phyloP scores from a whole-genome alignment of 2,888 invertebrate species.

The Syritta pipiens region DNA sequence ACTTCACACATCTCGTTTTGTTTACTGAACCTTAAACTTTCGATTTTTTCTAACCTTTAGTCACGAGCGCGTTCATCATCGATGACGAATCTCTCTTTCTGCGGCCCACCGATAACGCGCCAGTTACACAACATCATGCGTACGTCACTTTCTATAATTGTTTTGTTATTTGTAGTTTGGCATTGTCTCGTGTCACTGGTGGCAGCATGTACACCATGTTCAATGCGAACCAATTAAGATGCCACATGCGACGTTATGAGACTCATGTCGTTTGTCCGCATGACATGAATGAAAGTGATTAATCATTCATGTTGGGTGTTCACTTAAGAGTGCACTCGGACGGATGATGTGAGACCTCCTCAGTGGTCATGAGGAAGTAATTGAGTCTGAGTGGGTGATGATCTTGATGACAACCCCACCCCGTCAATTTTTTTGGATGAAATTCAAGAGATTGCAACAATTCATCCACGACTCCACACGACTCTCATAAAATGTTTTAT shows the following conservation, averaged over 20 bases:
- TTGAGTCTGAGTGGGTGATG: no score
- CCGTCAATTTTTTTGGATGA: no score
- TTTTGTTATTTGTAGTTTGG: constrained; percentile 22
- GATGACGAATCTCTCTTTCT: neutral
- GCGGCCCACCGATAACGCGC: neutral
- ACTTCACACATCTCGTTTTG: no score
- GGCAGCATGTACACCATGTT: neutral
- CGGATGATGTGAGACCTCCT: no score
- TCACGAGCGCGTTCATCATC: no score
- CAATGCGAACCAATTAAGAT: constrained; percentile 46
- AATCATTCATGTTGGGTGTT: constrained; percentile 8
- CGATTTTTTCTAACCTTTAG: no score
- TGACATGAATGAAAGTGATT: constrained; percentile 7
- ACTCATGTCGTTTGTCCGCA: no score
- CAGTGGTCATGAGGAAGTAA: no score
- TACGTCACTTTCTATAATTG: neutral
- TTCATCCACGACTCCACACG: no score
- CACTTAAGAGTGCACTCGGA: constrained; percentile 3
- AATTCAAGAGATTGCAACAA: constrained; percentile 7
- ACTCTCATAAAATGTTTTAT: neutral
- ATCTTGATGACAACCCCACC: no score
- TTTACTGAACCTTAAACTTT: no score
- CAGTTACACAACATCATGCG: no score
- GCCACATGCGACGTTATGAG: constrained; percentile 15
- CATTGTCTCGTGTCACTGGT: constrained; percentile 9